Evolutionary conservation across 2,888 invertebrate genomes (phyloP).

Genomic region (Melanophora roralis): DNA sequence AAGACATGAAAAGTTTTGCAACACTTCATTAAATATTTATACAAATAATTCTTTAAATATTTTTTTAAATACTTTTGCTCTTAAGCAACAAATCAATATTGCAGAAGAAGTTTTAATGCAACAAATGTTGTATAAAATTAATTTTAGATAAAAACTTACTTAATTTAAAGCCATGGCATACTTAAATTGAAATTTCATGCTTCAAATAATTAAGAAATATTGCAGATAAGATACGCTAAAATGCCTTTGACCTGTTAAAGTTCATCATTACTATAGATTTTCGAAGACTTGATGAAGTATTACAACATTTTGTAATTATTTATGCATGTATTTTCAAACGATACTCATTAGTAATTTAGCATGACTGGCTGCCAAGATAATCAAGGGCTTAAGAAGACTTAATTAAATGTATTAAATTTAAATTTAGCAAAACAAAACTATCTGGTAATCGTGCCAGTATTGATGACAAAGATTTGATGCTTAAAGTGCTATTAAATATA

Average conservation of each 20-base stretch:
- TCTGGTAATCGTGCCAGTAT: background rate
- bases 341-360: conserved; percentile 3
- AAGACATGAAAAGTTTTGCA: no score
- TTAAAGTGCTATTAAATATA: no score
- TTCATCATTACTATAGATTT: conserved; percentile 6
- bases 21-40: background rate
- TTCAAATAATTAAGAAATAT: no score
- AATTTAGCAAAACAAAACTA: background rate
- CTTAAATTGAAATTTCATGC: background rate
- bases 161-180: conserved; percentile 1
- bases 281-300: background rate
- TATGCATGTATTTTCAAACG: background rate
- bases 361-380: background rate
- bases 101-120: no score
- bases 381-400: conserved; percentile 25
- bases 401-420: conserved; percentile 20
- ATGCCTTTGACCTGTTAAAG: conserved; percentile 15
- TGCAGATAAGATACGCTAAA: no score
- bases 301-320: background rate
- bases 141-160: background rate
- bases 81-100: no score
- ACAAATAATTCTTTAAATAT: no score
- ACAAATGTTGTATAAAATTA: no score
- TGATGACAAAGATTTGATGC: background rate
- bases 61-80: no score